Conservation (phyloP, 1,140 invertebrate species). For the Rhopalosiphum maidis region DNA sequence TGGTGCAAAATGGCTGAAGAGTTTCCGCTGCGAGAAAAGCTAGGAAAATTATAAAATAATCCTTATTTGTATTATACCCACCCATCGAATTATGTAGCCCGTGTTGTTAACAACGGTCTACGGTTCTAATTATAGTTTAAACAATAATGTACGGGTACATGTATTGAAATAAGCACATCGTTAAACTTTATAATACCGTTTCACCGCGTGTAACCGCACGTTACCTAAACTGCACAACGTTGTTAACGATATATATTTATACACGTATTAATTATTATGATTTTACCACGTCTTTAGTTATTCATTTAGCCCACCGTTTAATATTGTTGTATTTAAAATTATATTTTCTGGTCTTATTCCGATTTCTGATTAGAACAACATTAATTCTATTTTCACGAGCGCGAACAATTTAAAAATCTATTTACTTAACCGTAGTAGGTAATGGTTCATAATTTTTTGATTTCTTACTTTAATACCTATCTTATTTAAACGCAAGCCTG, state of each 20-base stretch:
- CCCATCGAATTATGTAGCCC: neutral
- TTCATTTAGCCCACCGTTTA: neutral
- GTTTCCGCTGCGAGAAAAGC: neutral
- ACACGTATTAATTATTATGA: neutral
- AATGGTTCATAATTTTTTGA: neutral
- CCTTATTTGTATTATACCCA: neutral
- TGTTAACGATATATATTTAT: neutral
- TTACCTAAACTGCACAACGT: neutral
- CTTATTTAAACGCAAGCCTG: neutral
- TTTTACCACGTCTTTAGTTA: neutral
- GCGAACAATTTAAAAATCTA: neutral
- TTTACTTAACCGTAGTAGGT: neutral
- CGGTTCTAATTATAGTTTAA: neutral
- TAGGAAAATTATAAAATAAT: neutral
- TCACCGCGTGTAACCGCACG: neutral
- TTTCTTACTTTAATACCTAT: neutral
- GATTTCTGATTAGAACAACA: neutral
- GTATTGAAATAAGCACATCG: neutral
- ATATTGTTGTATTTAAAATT: neutral
- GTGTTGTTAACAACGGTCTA: neutral
- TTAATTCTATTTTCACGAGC: neutral
- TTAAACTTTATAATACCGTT: constrained; percentile 1
- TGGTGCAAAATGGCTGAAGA: neutral
- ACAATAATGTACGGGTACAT: neutral
- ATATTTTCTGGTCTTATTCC: neutral